phyloP scores from a whole-genome alignment of 2,113 vertebrate genomes.

The Pelecanoides urinatrix region DNA sequence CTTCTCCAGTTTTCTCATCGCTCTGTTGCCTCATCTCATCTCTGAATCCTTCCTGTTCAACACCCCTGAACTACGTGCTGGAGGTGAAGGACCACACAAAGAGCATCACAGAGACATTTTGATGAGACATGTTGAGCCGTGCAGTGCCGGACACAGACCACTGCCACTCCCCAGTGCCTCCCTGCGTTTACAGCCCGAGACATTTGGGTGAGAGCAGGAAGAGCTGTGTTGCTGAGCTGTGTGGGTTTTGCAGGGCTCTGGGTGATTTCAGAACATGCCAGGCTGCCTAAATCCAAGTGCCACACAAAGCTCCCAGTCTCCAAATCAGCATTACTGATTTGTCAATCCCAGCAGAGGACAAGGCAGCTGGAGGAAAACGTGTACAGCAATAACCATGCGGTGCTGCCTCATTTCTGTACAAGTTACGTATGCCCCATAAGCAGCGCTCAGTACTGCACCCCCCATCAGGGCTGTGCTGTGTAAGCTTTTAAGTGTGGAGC shows the following conservation, averaged over 20 bases:
- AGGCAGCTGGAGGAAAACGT: not conserved
- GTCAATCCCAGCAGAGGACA: not conserved
- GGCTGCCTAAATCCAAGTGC: not conserved
- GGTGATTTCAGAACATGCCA: not conserved
- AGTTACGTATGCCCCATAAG: accelerated
- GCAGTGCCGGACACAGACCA: not conserved
- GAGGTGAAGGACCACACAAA: not conserved
- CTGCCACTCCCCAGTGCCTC: not conserved
- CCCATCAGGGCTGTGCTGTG: accelerated
- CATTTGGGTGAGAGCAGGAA: not conserved
- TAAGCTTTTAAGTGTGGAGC: accelerated
- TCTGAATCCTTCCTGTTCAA: not conserved
- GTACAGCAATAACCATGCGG: accelerated
- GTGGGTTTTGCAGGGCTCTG: not conserved
- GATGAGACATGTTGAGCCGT: not conserved
- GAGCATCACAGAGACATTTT: not conserved
- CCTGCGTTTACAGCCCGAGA: not conserved
- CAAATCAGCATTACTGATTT: accelerated
- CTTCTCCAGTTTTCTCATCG: not conserved
- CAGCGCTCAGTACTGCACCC: accelerated
- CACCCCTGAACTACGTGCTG: accelerated
- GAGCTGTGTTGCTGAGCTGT: accelerated
- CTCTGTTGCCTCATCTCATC: not conserved
- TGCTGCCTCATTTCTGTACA: accelerated
- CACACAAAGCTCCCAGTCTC: not conserved